Conservation (phyloP, 2,888 invertebrate genomes). For the Trissolcus japonicus region DNA sequence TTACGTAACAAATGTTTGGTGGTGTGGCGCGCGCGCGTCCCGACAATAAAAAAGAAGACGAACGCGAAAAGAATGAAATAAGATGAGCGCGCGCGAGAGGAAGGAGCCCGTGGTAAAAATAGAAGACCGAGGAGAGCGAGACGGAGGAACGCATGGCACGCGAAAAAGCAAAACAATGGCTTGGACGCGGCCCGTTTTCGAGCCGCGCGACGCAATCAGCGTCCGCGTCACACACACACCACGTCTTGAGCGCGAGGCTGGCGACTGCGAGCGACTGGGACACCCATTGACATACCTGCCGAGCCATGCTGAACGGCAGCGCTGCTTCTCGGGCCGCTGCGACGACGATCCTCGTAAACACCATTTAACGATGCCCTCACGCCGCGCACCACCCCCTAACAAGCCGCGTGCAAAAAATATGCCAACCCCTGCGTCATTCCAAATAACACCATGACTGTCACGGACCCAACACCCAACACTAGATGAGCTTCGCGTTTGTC, state of each 20-base stretch:
- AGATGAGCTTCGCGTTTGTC: constrained; percentile 31
- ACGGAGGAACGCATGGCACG: constrained; percentile 37
- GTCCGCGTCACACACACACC: not conserved
- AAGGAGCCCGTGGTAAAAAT: constrained; percentile 28
- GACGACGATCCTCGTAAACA: constrained; percentile 66
- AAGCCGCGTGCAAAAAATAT: constrained; percentile 69
- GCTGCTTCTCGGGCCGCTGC: constrained; percentile 50
- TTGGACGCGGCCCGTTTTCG: constrained; percentile 17
- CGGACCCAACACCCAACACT: constrained; percentile 23
- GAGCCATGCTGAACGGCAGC: constrained; percentile 53
- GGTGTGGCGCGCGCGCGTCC: constrained; percentile 14
- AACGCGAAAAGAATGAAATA: constrained; percentile 16
- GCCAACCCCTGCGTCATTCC: constrained; percentile 67
- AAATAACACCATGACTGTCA: constrained; percentile 51
- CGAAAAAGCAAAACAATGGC: constrained; percentile 36
- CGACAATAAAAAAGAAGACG: constrained; percentile 32
- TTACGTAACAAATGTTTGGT: constrained; percentile 29
- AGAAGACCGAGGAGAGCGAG: constrained; percentile 24
- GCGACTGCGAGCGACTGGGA: constrained; percentile 31
- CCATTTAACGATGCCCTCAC: constrained; percentile 65
- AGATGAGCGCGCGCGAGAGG: constrained; percentile 5
- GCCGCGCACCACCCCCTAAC: constrained; percentile 70
- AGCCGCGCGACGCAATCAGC: not conserved
- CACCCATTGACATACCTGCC: constrained; percentile 59
- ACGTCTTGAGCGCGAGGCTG: constrained; percentile 1